Evolutionary conservation across 2,113 vertebrate species (phyloP), one percentile per base, ranked within the genome.

Genomic region (Chlorodrepanis virens): DNA sequence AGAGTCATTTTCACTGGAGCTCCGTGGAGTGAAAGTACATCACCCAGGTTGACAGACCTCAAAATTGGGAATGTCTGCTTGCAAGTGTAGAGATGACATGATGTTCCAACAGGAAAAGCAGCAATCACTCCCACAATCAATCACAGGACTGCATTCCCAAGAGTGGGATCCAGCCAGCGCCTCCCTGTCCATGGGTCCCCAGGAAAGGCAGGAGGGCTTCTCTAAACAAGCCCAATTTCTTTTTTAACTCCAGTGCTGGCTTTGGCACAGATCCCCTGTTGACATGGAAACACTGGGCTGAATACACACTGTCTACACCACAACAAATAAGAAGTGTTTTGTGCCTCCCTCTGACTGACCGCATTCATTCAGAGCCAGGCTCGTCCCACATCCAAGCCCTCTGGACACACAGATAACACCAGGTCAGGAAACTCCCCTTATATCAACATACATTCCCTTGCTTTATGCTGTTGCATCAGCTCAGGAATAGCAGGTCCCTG

Each of bases 231-330:
- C 68, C 56, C 39, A 75, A 53, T 28, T 86, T 91, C 95, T 90
- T 95, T 71, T 40, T 45, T 40, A 75, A 81, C 89, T 91, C 57
- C 6, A 50, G 57, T 12, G 54, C 80, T 45, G 39, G 39, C 64
- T 95, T 81, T 96, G 96, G 95, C 86, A 94, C 70, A 17, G 49
- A n/a, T 49, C 83, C 64, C 72, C 75, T 50, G 74, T 75, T 95
- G 92, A 90, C 88, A 97, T 89, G 94, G 94, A 93, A 97, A 96
- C 74, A 54, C 47, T 0, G 6, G n/a, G 80, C 24, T 87, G 95
- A 86, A 91, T 54, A 96, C 91, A 92, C 64, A 90, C 82, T 59
- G 70, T 52, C 71, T 63, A 63, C 90, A 91, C 68, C 91, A 74
- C 82, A 76, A 84, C 70, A 94, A 92, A 91, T 90, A 90, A 90